These are phyloP conservation scores for Thomomys bottae DNA, from an alignment of 2,113 vertebrate species.

Conservation along the genomic window DNA sequence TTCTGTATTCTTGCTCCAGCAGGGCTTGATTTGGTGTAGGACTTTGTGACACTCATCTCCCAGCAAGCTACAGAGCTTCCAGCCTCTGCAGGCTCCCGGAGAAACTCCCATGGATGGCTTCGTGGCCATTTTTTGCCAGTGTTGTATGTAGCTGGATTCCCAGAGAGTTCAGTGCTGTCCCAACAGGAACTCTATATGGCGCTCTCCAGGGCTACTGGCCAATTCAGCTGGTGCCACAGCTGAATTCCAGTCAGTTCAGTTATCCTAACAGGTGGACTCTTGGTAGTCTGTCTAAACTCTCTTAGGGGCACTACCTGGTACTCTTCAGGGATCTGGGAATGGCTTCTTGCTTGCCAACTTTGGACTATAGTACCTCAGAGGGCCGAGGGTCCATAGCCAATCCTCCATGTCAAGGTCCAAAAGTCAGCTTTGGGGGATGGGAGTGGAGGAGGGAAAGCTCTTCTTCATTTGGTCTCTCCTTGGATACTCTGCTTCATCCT, in stretches of 20 bases:
- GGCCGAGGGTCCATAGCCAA: background rate
- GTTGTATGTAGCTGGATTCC: background rate
- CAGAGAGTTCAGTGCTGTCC: background rate
- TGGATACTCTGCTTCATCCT: background rate
- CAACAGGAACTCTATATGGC: too few species aligned
- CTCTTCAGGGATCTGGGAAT: background rate
- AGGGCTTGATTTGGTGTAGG: background rate
- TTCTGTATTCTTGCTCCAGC: background rate
- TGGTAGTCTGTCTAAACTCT: rapidly evolving
- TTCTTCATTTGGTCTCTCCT: background rate
- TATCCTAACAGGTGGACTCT: background rate
- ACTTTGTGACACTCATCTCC: background rate
- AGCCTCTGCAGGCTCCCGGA: too few species aligned
- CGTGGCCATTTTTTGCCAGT: too few species aligned
- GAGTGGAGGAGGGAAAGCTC: too few species aligned
- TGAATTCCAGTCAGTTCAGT: background rate
- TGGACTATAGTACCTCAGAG: background rate
- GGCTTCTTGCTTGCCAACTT: background rate
- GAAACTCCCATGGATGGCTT: background rate
- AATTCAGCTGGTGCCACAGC: background rate
- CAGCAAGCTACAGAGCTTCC: background rate
- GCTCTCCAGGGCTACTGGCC: background rate
- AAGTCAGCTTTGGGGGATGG: background rate
- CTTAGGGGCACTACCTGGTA: background rate
- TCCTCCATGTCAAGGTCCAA: background rate